Percentiles rank a stretch among this genome's conserved stretches.
Evolutionary conservation across 1,140 invertebrate species (phyloP).

Genomic region (Eciton burchellii): DNA sequence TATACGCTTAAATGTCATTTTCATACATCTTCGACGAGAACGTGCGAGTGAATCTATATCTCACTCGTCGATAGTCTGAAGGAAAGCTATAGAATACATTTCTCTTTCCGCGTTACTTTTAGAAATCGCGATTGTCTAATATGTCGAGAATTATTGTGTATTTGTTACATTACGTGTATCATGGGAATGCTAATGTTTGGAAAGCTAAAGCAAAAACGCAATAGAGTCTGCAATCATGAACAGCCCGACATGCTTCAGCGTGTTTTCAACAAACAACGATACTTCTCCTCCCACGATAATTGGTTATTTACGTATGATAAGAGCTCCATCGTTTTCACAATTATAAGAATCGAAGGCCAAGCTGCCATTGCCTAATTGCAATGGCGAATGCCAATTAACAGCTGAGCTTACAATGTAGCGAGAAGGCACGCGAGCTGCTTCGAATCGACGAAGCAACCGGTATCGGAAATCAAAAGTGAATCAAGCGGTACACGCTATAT

Average conservation of each 20-base stretch:
- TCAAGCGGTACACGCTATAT: conserved; percentile 39
- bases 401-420: background rate
- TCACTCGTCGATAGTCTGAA: too few relatives aligned
- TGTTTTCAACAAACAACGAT: background rate
- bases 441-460: conserved; percentile 5
- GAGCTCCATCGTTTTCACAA: background rate
- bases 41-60: too few relatives aligned
- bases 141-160: too few relatives aligned
- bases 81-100: too few relatives aligned
- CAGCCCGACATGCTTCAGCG: too few relatives aligned
- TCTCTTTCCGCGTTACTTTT: too few relatives aligned
- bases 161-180: too few relatives aligned
- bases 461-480: conserved; percentile 71
- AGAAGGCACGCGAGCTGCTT: conserved; percentile 9
- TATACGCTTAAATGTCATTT: background rate
- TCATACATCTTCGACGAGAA: background rate
- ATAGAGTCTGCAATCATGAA: too few relatives aligned
- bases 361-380: background rate
- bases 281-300: background rate
- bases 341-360: background rate
- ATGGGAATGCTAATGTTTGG: too few relatives aligned
- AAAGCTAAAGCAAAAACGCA: too few relatives aligned
- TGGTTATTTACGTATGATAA: background rate
- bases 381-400: background rate
- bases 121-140: too few relatives aligned